phyloP scores from a whole-genome alignment of 2,888 invertebrate genomes.

The Cyaniris semiargus region DNA sequence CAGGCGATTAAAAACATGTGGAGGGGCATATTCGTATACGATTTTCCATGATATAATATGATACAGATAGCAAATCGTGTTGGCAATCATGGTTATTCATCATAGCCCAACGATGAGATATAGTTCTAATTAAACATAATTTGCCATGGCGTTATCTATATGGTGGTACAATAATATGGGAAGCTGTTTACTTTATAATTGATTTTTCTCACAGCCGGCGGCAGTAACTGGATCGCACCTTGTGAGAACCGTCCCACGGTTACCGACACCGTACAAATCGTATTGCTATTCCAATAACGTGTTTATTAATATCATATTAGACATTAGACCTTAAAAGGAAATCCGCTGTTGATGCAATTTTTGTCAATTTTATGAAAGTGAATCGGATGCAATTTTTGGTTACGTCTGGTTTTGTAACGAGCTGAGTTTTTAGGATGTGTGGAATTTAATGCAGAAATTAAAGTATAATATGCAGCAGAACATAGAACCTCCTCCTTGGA shows the following conservation, averaged over 20 bases:
- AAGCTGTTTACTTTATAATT: constrained; percentile 48
- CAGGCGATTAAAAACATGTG: too few relatives aligned
- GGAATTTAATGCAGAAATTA: background rate
- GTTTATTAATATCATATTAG: constrained; percentile 22
- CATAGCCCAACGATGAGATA: background rate
- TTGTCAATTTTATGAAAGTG: constrained; percentile 8
- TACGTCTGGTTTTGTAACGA: background rate
- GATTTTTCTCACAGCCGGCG: constrained; percentile 61
- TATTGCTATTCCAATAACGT: constrained; percentile 34
- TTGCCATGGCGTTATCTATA: constrained; percentile 23
- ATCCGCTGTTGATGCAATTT: constrained; percentile 20
- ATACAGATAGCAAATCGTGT: background rate
- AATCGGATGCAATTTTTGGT: constrained; percentile 7
- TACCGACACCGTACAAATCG: constrained; percentile 50
- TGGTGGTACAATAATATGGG: constrained; percentile 42
- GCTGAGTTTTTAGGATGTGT: background rate
- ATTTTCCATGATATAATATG: too few relatives aligned
- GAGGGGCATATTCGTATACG: too few relatives aligned
- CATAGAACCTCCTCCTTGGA: too few relatives aligned
- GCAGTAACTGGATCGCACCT: constrained; percentile 67
- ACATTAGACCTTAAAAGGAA: background rate
- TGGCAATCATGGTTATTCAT: background rate
- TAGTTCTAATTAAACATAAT: background rate
- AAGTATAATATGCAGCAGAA: too few relatives aligned
- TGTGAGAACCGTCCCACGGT: constrained; percentile 70